Evolutionary conservation across 2,888 invertebrate genomes (phyloP), one percentile per base, ranked within the genome.

Genomic region (Eupithecia inturbata): DNA sequence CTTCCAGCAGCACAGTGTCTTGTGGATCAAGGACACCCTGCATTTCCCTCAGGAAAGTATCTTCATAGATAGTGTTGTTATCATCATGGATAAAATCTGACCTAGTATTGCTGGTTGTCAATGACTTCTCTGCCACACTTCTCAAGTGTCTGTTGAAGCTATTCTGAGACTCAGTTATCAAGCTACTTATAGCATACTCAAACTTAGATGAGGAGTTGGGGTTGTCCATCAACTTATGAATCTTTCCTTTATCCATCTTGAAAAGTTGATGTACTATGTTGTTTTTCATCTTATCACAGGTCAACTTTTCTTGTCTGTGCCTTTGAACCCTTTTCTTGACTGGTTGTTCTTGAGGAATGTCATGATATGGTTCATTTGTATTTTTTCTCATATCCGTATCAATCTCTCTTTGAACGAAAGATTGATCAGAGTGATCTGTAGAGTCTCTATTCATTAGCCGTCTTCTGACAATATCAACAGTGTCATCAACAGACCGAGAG

Each of bases 1-100:
- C 95, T 77, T 95, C 94, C 14, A 96, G 88, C 60, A 95, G 90
- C 0, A 96, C 89, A 19, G 94, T 93, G 60, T 95, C 95, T 79
- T 95, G 95, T 0, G 95, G 95, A 82, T 96, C 95, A 33, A 96
- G 82, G 81, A 96, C 92, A 67, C 95, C 95, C 75, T 95, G 95
- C 95, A 95, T 90, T 88, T 97, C 83, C 91, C 97, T 84, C 97
- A 98, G 90, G 95, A 97, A 91, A 95, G 97, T 95, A 95, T 97
- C 84, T 85, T 98, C 84, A 96, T 96, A 94, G 95, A 97, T 94
- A 74, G 97, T 84, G 74, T 94, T 93, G 77, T 95, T 97, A 68
- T 95, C 96, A 81, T 91, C 97, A 76, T 82, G 96, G 95, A 80
- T 92, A 95, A 83, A 95, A 84, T 85, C 93, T 83, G 88, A 92